These are phyloP conservation scores for Sinopyrophorus schimmeli DNA, from an alignment of 2,888 invertebrate species.

Conservation along the genomic window DNA sequence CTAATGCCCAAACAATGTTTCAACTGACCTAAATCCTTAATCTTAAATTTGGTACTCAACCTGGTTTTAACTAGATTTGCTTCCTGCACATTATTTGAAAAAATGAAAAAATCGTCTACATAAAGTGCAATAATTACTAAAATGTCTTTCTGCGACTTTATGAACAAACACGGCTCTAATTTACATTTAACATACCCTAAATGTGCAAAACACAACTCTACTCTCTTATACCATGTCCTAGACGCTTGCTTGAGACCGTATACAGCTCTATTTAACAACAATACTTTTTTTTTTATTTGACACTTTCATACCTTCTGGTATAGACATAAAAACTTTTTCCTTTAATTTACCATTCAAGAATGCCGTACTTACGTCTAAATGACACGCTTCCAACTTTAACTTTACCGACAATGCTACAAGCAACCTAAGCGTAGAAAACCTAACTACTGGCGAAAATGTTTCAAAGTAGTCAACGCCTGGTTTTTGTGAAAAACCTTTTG, in stretches of 20 bases:
- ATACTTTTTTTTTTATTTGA: background rate
- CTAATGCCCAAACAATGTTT: constrained; percentile 35
- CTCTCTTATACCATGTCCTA: too few species aligned
- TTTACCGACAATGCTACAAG: constrained; percentile 32
- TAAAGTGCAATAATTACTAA: too few species aligned
- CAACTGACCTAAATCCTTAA: constrained; percentile 33
- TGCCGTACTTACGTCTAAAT: constrained; percentile 29
- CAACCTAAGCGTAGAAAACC: constrained; percentile 27
- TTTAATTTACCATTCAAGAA: background rate
- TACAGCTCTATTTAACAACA: too few species aligned
- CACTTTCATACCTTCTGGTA: background rate
- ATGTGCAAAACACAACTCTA: constrained; percentile 32
- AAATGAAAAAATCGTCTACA: too few species aligned
- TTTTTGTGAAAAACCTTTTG: constrained; percentile 36
- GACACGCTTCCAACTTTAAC: constrained; percentile 32
- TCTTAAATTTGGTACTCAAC: constrained; percentile 32
- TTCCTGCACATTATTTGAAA: too few species aligned
- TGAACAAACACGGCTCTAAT: too few species aligned
- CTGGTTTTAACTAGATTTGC: too few species aligned
- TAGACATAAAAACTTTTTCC: background rate
- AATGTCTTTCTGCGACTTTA: too few species aligned
- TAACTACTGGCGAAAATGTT: constrained; percentile 34
- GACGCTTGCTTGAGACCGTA: too few species aligned
- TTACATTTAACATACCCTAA: too few species aligned
- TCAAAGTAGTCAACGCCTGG: constrained; percentile 36